Percentiles rank a stretch among this genome's conserved stretches.
phyloP scores from a whole-genome alignment of 2,797 vertebrate species.

The Pseudochromis fuscus region DNA sequence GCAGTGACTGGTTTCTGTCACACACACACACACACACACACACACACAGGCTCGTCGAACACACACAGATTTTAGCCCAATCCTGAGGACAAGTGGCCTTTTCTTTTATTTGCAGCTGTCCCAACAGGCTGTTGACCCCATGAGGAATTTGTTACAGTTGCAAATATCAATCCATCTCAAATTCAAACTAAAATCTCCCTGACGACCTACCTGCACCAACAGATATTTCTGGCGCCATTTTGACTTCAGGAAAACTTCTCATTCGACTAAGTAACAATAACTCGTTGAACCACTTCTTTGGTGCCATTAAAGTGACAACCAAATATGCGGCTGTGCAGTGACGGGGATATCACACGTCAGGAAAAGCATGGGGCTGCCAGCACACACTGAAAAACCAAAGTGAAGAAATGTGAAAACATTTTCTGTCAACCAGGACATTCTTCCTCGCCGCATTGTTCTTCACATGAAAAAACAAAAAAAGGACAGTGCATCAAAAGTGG shows the following conservation, averaged over 20 bases:
- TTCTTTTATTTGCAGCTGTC: conserved; percentile 60
- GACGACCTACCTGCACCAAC: not conserved
- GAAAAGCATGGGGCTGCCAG: conserved; percentile 38
- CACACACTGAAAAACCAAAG: conserved; percentile 28
- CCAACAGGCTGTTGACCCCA: conserved; percentile 11
- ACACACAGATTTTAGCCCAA: conserved; percentile 57
- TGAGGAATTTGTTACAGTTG: conserved; percentile 21
- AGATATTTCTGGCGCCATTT: not conserved
- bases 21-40: conserved; percentile 64
- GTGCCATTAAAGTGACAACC: conserved; percentile 35
- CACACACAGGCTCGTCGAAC: conserved; percentile 79
- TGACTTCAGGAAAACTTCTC: conserved; percentile 3
- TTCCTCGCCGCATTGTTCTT: conserved; percentile 29
- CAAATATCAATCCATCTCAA: not conserved
- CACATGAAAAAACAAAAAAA: conserved; percentile 18
- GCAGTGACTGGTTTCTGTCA: conserved; percentile 91
- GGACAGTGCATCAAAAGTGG: conserved; percentile 42
- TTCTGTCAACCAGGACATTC: conserved; percentile 43
- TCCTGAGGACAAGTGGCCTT: conserved; percentile 71
- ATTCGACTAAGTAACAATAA: not conserved
- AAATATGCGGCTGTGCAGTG: conserved; percentile 27
- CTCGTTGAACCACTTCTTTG: conserved; percentile 15
- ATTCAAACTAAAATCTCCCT: no score
- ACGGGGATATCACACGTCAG: conserved; percentile 22
- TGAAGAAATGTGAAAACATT: conserved; percentile 31